These are phyloP conservation scores for Chrysemys picta DNA, from an alignment of 2,113 vertebrate species.

Conservation along the genomic window DNA sequence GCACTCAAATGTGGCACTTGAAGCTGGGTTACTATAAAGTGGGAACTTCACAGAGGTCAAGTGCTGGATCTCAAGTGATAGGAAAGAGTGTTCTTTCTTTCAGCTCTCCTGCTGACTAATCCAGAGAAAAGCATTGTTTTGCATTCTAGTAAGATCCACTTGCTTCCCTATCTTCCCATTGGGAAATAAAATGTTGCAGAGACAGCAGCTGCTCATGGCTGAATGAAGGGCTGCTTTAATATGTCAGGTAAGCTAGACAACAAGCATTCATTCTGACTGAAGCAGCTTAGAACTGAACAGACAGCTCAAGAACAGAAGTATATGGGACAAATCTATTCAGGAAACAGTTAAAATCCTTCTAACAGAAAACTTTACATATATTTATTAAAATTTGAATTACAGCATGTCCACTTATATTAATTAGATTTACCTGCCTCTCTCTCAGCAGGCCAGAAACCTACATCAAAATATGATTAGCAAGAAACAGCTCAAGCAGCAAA, in stretches of 20 bases:
- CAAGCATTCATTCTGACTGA: background rate
- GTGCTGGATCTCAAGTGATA: background rate
- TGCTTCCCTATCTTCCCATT: background rate
- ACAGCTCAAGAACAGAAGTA: background rate
- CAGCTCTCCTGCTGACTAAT: background rate
- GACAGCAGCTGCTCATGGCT: background rate
- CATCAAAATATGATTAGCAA: background rate
- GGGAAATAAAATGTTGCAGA: background rate
- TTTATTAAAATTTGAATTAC: background rate
- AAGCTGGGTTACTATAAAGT: background rate
- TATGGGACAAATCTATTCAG: background rate
- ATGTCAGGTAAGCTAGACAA: background rate
- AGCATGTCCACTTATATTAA: background rate
- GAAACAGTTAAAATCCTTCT: background rate
- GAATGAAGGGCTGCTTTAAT: background rate
- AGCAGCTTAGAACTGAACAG: background rate
- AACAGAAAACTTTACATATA: rapidly evolving
- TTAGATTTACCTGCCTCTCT: background rate
- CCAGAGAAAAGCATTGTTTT: background rate
- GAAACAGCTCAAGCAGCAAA: background rate
- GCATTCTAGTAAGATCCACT: background rate
- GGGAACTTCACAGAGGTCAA: background rate
- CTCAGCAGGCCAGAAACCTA: rapidly evolving
- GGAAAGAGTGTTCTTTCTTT: background rate
- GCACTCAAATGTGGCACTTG: background rate